Evolutionary conservation across 2,797 vertebrate genomes (phyloP), one percentile per base, ranked within the genome.

Genomic region (Xyrichtys novacula): DNA sequence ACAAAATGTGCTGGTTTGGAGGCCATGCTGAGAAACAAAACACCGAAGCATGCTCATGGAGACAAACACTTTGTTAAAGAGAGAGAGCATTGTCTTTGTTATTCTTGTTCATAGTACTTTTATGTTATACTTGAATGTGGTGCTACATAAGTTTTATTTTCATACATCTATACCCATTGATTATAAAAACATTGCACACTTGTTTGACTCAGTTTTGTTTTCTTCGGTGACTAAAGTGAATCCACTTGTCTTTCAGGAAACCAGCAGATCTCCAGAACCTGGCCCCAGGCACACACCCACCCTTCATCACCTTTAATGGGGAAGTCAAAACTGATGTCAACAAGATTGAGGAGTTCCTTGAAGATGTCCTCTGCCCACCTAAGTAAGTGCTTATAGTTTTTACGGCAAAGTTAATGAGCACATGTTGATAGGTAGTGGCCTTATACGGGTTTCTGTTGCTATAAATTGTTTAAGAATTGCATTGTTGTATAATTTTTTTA

Each of bases 321-420:
- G 98, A 99, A 81, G 98, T 99, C 88, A 99, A 94, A 93, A 99
- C 98, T 0, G 98, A 99, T 26, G 97, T 99, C 80, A 99, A 99
- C 93, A 99, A 99, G 93, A 98, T 99, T 32, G 98, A 99, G 85
- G 98, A 99, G 92, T 99, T 99, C 80, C 96, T 99, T 44, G 98
- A 99, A 91, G 97, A 98, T 59, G 91, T 98, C 73, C 94, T 99
- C 63, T 94, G 94, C 87, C 98, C 98, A 67, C 98, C 98, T 80
- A 99, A 97, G 98, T 99, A 82, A 95, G 97, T 92, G 8, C 19
- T 62, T 74, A 56, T 64, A 50, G 29, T 34, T 31, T 25, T 15
- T 26, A 36, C 60, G 48, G 39, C 5, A 50, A 57, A 25, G 1
- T 19, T 38, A 49, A n/a, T 0, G 2, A 22, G 36, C 39, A 29